Conservation (phyloP, 2,113 vertebrate genomes). For the Eudyptes chrysolophus region DNA sequence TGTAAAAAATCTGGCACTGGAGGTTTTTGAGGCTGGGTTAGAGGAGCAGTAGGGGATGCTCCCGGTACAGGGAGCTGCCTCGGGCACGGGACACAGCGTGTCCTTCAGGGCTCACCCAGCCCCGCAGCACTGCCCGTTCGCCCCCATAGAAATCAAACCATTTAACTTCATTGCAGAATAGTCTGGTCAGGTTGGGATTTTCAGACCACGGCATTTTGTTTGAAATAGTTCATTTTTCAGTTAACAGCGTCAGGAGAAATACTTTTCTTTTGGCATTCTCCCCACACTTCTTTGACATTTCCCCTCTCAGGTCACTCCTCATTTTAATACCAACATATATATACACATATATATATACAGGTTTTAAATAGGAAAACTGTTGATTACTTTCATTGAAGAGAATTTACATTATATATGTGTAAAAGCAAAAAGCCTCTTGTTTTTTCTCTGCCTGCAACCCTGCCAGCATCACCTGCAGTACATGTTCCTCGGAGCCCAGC, state of each 20-base stretch:
- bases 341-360: no score
- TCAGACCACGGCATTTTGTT: background rate
- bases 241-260: background rate
- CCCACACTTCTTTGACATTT: background rate
- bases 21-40: slow-evolving; percentile 27
- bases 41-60: background rate
- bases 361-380: background rate
- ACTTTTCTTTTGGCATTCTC: background rate
- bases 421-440: background rate
- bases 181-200: background rate
- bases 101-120: background rate
- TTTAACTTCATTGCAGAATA: background rate
- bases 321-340: background rate
- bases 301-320: background rate
- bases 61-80: background rate
- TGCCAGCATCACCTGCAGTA: background rate
- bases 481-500: background rate
- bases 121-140: fast-evolving
- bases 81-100: fast-evolving
- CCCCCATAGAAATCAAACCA: fast-evolving
- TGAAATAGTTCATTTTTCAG: background rate
- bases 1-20: slow-evolving; percentile 22
- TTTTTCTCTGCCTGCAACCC: background rate
- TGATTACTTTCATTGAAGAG: background rate
- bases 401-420: background rate